Conservation (phyloP, 2,113 vertebrate genomes). For the Sorex fumeus region DNA sequence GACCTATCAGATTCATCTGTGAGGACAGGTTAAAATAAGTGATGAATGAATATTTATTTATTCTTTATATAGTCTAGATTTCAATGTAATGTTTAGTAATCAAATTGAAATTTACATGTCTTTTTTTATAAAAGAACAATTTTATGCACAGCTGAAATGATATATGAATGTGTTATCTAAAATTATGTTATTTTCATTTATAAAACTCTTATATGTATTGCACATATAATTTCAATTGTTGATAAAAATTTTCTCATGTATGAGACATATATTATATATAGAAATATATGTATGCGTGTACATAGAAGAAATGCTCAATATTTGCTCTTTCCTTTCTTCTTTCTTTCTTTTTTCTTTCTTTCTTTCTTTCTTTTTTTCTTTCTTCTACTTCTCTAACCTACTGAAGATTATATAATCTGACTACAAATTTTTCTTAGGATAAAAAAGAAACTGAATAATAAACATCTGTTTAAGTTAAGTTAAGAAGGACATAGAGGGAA, state of each 20-base stretch:
- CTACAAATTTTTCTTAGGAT: slow-evolving; percentile 54
- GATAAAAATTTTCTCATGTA: no score
- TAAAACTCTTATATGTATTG: no score
- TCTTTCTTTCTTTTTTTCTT: no score
- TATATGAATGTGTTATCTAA: background rate
- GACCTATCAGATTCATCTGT: slow-evolving; percentile 77
- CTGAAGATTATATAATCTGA: slow-evolving; percentile 40
- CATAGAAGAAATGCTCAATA: background rate
- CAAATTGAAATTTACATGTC: slow-evolving; percentile 59
- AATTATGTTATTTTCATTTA: no score
- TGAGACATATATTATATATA: background rate
- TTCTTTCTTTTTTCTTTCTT: no score
- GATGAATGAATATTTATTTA: slow-evolving; percentile 74
- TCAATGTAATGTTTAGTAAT: slow-evolving; percentile 73
- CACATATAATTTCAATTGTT: no score
- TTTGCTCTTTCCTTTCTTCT: no score
- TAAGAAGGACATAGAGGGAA: background rate
- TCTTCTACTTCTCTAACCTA: slow-evolving; percentile 39
- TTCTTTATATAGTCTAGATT: slow-evolving; percentile 78
- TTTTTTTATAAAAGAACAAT: slow-evolving; percentile 22
- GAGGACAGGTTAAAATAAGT: slow-evolving; percentile 83
- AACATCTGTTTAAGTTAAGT: background rate
- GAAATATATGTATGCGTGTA: background rate
- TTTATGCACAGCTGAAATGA: slow-evolving; percentile 49
- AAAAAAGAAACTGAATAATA: background rate